Evolutionary conservation across 2,888 invertebrate genomes (phyloP).

Genomic region (Lasioglossum pauxillum): DNA sequence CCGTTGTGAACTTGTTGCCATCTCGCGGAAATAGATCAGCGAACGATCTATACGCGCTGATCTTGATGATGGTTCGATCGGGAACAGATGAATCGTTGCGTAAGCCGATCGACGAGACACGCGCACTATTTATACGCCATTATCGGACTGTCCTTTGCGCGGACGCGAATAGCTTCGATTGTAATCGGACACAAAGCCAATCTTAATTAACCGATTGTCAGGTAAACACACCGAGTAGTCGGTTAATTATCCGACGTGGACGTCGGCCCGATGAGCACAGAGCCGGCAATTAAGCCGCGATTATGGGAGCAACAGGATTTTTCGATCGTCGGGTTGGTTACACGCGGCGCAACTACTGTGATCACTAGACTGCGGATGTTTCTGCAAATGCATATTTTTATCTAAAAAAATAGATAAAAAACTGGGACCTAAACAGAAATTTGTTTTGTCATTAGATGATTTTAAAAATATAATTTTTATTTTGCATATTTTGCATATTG

Average conservation of each 20-base stretch:
- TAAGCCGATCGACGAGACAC: slow-evolving; percentile 15
- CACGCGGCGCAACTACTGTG: neutral
- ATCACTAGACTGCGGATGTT: too few species aligned
- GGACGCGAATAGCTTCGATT: slow-evolving; percentile 39
- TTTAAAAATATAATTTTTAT: too few species aligned
- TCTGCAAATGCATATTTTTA: too few species aligned
- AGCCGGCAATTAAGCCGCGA: slow-evolving; percentile 18
- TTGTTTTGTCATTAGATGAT: too few species aligned
- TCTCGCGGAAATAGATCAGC: neutral
- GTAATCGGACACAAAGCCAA: slow-evolving; percentile 51
- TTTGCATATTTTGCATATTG: too few species aligned
- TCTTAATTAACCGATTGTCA: slow-evolving; percentile 54
- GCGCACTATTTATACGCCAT: slow-evolving; percentile 24
- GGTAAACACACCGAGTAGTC: slow-evolving; percentile 34
- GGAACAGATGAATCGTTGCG: slow-evolving; percentile 25
- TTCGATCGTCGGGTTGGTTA: neutral
- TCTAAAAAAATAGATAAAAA: too few species aligned
- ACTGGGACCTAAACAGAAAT: too few species aligned
- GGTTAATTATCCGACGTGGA: slow-evolving; percentile 42
- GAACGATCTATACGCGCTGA: neutral
- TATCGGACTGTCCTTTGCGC: slow-evolving; percentile 40
- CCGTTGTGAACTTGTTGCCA: neutral
- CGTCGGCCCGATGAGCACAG: neutral
- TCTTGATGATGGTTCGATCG: neutral
- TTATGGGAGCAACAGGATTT: slow-evolving; percentile 12